Evolutionary conservation across 1,140 invertebrate species (phyloP), one percentile per base, ranked within the genome.

Genomic region (Lordiphosa collinella): DNA sequence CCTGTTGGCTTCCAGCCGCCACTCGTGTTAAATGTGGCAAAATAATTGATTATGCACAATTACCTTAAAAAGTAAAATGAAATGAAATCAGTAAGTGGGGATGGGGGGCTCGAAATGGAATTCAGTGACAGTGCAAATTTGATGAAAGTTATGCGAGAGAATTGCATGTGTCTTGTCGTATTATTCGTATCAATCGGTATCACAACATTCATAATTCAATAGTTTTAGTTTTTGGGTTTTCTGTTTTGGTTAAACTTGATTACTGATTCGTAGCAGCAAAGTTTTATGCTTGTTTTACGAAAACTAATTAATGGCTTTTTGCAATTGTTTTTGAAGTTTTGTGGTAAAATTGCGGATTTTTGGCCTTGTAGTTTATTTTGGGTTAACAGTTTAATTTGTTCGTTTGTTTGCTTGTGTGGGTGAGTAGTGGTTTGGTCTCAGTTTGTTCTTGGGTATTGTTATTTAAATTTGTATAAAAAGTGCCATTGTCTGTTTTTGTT

Each of bases 11-110:
- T 54, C 25, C 25, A 29, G 25, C 25, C 25, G 25, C 25, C 25
- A 29, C 49, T 46, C 34, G 48, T 67, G 72, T 84, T 82, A 64
- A 80, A 82, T 84, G 76, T 72, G 76, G 78, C 58, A 84, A 84
- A 82, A 82, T 82, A 82, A 82, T 82, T 82, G 71, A 82, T 82
- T 82, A 84, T 76, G 71, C 78, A 63, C 76, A 84, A 84, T 82
- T 82, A 82, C 84, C 44, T 6, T 13, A 49, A 51, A 58, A 49
- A 13, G 7, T 10, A 29, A 31, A 32, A 25, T 10, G 32, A 29
- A 44, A 25, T 32, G 8, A 10, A 13, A 3, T 31, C n/a, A 31
- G 9, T 22, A 18, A 1, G 29, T 29, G 59, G 31, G 14, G 8
- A 38, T 12, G 14, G 7, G 10, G 13, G 18, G 18, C 18, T 22